Percentiles rank a stretch among this genome's conserved stretches.
phyloP scores from a whole-genome alignment of 1,140 invertebrate genomes.

The Atta cephalotes region DNA sequence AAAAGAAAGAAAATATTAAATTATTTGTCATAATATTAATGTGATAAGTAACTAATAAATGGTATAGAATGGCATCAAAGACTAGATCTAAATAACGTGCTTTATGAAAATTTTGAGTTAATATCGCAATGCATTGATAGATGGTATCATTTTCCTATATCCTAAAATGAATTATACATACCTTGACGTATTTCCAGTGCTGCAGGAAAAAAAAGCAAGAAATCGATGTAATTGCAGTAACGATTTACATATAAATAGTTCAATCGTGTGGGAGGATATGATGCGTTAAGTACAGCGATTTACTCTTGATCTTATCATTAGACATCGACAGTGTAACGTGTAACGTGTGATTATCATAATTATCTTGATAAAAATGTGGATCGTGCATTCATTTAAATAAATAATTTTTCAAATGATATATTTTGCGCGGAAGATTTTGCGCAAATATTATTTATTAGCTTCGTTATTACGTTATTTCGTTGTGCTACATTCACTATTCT shows the following conservation, averaged over 20 bases:
- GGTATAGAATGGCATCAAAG: too few relatives aligned
- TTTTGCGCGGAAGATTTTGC: background rate
- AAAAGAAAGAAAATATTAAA: too few relatives aligned
- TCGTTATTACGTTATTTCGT: background rate
- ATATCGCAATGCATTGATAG: background rate
- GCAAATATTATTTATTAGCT: background rate
- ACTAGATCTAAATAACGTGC: background rate
- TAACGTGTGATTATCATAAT: constrained; percentile 19
- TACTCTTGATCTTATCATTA: constrained; percentile 52
- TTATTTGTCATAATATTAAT: too few relatives aligned
- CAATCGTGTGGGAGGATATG: constrained; percentile 10
- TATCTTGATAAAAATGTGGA: background rate
- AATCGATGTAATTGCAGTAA: constrained; percentile 22
- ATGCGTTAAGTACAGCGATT: background rate
- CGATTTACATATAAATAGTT: constrained; percentile 41
- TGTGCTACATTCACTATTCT: background rate
- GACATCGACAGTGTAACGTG: background rate
- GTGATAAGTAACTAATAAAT: too few relatives aligned
- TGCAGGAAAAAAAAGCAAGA: constrained; percentile 80
- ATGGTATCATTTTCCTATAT: background rate
- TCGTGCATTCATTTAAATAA: background rate
- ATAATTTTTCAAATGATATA: background rate
- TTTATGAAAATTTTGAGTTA: background rate
- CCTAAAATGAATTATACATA: constrained; percentile 82
- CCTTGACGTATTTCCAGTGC: constrained; percentile 94